phyloP scores from a whole-genome alignment of 2,888 invertebrate genomes.

The Teleogryllus oceanicus region DNA sequence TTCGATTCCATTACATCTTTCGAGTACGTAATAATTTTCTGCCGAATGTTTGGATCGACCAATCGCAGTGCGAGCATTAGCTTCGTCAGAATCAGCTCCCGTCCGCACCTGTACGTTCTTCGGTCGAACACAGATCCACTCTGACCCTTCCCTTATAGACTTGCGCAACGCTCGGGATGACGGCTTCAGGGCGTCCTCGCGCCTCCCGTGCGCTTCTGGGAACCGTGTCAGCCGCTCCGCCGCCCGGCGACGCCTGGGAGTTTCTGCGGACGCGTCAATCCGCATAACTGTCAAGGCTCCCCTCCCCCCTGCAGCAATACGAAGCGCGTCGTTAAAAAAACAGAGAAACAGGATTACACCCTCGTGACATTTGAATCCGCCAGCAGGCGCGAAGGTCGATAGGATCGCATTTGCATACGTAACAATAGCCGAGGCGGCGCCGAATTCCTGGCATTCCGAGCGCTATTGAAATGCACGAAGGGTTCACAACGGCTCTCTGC shows the following conservation, averaged over 20 bases:
- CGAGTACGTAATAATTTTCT: no score
- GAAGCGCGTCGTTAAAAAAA: slow-evolving; percentile 2
- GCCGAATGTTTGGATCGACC: no score
- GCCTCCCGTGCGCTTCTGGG: not conserved
- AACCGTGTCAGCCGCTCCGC: not conserved
- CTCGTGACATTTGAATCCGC: not conserved
- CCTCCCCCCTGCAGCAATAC: not conserved
- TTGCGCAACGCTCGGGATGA: no score
- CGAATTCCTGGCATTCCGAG: not conserved
- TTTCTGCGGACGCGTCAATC: not conserved
- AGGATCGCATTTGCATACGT: not conserved
- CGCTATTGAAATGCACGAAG: no score
- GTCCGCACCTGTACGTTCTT: no score
- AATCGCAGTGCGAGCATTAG: no score
- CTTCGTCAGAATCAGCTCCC: no score
- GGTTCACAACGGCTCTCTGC: no score
- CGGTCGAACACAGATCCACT: no score
- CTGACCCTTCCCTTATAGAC: no score
- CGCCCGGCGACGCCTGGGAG: not conserved
- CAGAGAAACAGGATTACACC: not conserved
- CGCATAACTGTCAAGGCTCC: not conserved
- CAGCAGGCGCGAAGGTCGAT: not conserved
- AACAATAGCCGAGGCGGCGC: not conserved
- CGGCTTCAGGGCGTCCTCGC: no score
- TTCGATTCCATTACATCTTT: no score